Evolutionary conservation across 1,140 invertebrate species (phyloP).

Genomic region (Drosophila grimshawi): DNA sequence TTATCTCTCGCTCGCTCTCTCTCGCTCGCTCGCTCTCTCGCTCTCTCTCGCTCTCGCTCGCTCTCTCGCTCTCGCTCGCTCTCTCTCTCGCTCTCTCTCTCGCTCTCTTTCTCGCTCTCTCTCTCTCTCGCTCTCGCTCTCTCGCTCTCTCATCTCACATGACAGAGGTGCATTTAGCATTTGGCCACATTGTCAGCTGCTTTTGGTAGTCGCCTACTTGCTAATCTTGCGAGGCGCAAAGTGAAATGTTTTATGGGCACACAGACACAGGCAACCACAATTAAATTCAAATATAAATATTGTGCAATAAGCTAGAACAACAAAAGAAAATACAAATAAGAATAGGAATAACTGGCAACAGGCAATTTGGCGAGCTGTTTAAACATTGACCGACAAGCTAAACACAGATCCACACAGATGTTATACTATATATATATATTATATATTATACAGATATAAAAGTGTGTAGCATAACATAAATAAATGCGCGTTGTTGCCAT

Average conservation of each 20-base stretch:
- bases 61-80: no score
- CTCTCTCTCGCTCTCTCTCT: no score
- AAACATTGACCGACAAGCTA: slow-evolving; percentile 59
- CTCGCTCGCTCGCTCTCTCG: no score
- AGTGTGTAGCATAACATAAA: slow-evolving; percentile 75
- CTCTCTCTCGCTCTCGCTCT: no score
- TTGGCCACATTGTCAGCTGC: slow-evolving; percentile 3
- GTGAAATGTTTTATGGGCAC: slow-evolving; percentile 22
- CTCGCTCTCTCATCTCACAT: no score
- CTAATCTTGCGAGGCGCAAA: slow-evolving; percentile 12
- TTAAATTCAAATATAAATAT: slow-evolving; percentile 77
- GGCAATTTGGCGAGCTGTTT: slow-evolving; percentile 49
- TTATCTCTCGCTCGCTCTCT: no score
- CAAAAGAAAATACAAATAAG: slow-evolving; percentile 34
- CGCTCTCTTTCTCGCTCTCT: no score
- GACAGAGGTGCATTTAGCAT: neutral
- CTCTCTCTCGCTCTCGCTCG: no score
- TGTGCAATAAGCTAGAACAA: slow-evolving; percentile 67
- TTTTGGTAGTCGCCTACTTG: slow-evolving; percentile 1
- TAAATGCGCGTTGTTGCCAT: slow-evolving; percentile 77
- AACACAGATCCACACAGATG: slow-evolving; percentile 1
- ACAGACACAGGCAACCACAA: slow-evolving; percentile 48
- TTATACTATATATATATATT: neutral
- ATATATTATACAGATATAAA: slow-evolving; percentile 6
- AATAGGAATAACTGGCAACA: slow-evolving; percentile 12